phyloP scores from a whole-genome alignment of 2,797 vertebrate genomes.

The Helostoma temminkii region DNA sequence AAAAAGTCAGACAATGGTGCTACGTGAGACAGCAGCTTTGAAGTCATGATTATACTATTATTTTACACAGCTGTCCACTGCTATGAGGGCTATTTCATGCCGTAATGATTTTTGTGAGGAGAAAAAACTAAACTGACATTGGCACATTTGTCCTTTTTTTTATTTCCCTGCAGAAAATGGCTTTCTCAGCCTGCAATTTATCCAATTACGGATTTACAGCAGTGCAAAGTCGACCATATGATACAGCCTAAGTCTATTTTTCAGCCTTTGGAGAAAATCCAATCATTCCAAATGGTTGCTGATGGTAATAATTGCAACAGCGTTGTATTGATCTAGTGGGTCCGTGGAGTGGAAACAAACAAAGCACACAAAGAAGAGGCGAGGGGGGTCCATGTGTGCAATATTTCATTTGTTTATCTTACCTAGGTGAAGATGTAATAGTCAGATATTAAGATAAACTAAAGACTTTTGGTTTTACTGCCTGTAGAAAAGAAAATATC shows the following conservation, averaged over 20 bases:
- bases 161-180: slow-evolving; percentile 66
- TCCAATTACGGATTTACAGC: slow-evolving; percentile 83
- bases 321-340: slow-evolving; percentile 77
- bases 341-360: slow-evolving; percentile 73
- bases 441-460: slow-evolving; percentile 53
- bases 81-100: slow-evolving; percentile 64
- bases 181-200: slow-evolving; percentile 78
- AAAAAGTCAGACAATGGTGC: slow-evolving; percentile 18
- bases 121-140: slow-evolving; percentile 72
- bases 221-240: slow-evolving; percentile 73
- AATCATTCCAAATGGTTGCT: slow-evolving; percentile 81
- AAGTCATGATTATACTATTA: slow-evolving; percentile 60
- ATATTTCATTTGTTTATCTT: slow-evolving; percentile 63
- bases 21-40: slow-evolving; percentile 51
- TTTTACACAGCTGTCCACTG: slow-evolving; percentile 53
- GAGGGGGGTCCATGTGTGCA: slow-evolving; percentile 47
- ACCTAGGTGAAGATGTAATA: slow-evolving; percentile 53
- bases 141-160: slow-evolving; percentile 67
- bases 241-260: slow-evolving; percentile 78
- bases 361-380: slow-evolving; percentile 55
- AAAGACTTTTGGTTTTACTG: slow-evolving; percentile 55
- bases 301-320: slow-evolving; percentile 82
- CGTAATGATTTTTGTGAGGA: slow-evolving; percentile 68
- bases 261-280: slow-evolving; percentile 78
- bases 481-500: slow-evolving; percentile 41